Evolutionary conservation across 1,140 invertebrate genomes (phyloP).

Genomic region (Heliconius melpomene): DNA sequence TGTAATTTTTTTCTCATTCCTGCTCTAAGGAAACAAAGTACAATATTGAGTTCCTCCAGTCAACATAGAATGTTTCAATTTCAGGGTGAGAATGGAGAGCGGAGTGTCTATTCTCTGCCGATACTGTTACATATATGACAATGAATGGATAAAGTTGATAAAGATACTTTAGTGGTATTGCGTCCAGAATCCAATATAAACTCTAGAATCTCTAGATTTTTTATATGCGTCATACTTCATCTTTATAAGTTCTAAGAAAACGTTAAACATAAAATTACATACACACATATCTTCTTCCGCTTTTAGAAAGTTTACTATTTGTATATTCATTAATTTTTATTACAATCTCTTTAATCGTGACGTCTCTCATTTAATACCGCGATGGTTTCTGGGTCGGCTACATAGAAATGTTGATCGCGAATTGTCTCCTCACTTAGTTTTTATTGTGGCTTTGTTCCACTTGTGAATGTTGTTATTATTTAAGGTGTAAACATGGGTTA

Average conservation of each 20-base stretch:
- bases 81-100: no score
- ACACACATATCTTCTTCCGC: slow-evolving; percentile 9
- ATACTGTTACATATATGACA: no score
- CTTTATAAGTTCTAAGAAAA: background rate
- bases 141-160: no score
- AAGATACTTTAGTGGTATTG: no score
- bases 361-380: slow-evolving; percentile 17
- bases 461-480: slow-evolving; percentile 1
- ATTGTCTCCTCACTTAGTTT: slow-evolving; percentile 20
- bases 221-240: background rate
- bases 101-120: no score
- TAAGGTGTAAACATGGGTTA: background rate
- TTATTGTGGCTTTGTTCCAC: slow-evolving; percentile 18
- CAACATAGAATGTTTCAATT: no score
- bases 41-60: no score
- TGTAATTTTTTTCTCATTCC: no score
- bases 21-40: no score
- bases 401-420: slow-evolving; percentile 22
- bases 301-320: slow-evolving; percentile 37
- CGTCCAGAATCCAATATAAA: no score
- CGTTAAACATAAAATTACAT: background rate
- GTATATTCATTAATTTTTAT: slow-evolving; percentile 36
- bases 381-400: slow-evolving; percentile 25
- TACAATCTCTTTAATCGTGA: slow-evolving; percentile 34
- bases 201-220: no score